Evolutionary conservation across 2,113 vertebrate species (phyloP).

Genomic region (Sardina pilchardus): DNA sequence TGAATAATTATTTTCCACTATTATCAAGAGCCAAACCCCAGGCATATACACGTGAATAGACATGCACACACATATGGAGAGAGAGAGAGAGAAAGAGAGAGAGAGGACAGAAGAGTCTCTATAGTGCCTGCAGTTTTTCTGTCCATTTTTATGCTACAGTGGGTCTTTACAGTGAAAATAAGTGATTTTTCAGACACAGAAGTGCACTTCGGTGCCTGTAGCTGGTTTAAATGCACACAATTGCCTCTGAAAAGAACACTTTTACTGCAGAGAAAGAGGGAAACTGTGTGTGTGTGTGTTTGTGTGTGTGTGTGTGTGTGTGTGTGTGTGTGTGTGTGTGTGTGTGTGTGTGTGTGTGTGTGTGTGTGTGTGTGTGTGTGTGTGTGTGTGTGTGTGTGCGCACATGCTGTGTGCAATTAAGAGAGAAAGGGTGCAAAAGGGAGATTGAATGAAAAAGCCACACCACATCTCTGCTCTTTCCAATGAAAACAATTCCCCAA

Average conservation of each 20-base stretch:
- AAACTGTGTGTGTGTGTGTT: not conserved
- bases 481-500: not conserved
- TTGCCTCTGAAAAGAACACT: not conserved
- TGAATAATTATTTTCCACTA: too few species aligned
- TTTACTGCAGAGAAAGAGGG: not conserved
- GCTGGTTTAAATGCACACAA: not conserved
- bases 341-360: not conserved
- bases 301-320: not conserved
- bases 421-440: too few species aligned
- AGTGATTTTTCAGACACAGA: not conserved
- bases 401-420: not conserved
- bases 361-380: conserved; percentile 1
- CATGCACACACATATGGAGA: not conserved
- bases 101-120: not conserved
- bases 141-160: not conserved
- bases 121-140: not conserved
- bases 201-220: not conserved
- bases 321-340: not conserved
- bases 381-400: not conserved
- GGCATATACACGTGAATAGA: not conserved
- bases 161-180: not conserved
- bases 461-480: not conserved
- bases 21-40: not conserved
- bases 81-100: not conserved
- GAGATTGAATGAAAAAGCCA: too few species aligned